Evolutionary conservation across 2,888 invertebrate species (phyloP).

Genomic region (Chloroclystis v-ata): DNA sequence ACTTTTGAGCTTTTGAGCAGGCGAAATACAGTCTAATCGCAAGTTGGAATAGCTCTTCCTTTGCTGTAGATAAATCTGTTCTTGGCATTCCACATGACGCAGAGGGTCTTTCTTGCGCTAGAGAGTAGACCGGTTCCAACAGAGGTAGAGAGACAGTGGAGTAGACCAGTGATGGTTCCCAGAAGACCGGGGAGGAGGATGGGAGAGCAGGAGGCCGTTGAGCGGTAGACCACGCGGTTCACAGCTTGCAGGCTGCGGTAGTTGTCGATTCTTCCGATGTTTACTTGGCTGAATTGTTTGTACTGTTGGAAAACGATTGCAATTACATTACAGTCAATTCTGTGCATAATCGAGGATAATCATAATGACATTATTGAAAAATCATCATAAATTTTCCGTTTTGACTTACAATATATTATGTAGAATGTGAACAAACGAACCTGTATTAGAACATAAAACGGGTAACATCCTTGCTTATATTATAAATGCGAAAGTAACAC

Average conservation of each 20-base stretch:
- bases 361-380: too few species aligned
- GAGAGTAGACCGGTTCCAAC: conserved; percentile 36
- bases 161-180: conserved; percentile 37
- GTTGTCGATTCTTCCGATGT: conserved; percentile 62
- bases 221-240: conserved; percentile 60
- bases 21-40: conserved; percentile 2
- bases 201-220: conserved; percentile 47
- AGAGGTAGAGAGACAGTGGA: conserved; percentile 45
- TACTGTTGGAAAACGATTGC: conserved; percentile 42
- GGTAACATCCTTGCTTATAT: too few species aligned
- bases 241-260: conserved; percentile 63
- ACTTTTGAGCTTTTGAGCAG: background rate
- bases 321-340: too few species aligned
- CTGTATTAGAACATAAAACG: too few species aligned
- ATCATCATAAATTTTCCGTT: too few species aligned
- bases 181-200: conserved; percentile 41
- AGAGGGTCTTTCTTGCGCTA: conserved; percentile 38
- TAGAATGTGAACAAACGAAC: too few species aligned
- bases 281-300: conserved; percentile 51
- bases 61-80: conserved; percentile 46
- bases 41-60: conserved; percentile 5
- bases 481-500: too few species aligned
- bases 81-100: conserved; percentile 48
- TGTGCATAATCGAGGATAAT: too few species aligned
- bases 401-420: too few species aligned